Percentiles rank a stretch among this genome's conserved stretches.
Evolutionary conservation across 2,888 invertebrate genomes (phyloP).

Genomic region (Ennomos fuscantarius): DNA sequence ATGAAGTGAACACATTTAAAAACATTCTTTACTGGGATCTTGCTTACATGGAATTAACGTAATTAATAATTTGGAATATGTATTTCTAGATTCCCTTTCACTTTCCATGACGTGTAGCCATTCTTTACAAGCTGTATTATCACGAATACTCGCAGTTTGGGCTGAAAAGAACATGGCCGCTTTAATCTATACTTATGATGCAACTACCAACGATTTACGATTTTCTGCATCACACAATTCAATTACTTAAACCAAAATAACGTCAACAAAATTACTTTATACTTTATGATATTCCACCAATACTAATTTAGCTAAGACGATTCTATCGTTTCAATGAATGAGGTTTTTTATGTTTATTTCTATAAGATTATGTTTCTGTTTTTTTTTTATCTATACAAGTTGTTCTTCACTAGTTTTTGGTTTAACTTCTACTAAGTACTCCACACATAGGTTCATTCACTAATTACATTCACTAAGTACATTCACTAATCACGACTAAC

Average conservation of each 20-base stretch:
- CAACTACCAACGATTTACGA: no score
- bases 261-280: no score
- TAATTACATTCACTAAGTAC: constrained; percentile 21
- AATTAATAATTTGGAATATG: constrained; percentile 26
- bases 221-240: no score
- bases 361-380: no score
- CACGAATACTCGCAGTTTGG: constrained; percentile 25
- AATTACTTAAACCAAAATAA: no score
- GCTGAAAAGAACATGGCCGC: constrained; percentile 21
- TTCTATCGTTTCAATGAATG: no score
- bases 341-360: constrained; percentile 4
- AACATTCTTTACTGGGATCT: neutral
- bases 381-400: neutral
- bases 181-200: neutral
- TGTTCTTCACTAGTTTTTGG: constrained; percentile 7
- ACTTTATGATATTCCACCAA: no score
- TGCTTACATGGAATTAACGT: constrained; percentile 13
- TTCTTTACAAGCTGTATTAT: constrained; percentile 31
- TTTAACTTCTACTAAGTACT: constrained; percentile 25
- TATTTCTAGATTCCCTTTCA: constrained; percentile 33
- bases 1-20: neutral
- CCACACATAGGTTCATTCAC: constrained; percentile 3
- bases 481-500: constrained; percentile 43
- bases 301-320: no score
- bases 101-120: constrained; percentile 24